Conservation (phyloP, 2,113 vertebrate genomes). For the Tenebrosternarchus preto region DNA sequence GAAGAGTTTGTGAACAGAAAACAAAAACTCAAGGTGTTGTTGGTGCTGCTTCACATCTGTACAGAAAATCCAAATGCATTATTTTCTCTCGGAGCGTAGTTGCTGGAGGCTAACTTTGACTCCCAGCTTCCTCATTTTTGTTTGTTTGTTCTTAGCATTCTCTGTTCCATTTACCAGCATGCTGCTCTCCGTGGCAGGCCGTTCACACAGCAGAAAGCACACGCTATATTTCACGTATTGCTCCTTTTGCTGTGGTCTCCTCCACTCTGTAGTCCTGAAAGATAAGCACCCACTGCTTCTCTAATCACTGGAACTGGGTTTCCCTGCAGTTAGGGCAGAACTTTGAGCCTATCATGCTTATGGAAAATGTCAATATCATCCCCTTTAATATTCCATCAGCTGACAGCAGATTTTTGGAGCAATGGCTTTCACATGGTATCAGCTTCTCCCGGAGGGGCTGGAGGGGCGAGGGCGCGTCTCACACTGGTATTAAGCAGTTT, state of each 20-base stretch:
- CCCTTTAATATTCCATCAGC: conserved; percentile 57
- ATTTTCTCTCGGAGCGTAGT: no score
- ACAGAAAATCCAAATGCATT: no score
- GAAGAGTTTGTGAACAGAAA: no score
- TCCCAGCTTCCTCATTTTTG: no score
- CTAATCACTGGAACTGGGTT: conserved; percentile 55
- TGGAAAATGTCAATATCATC: conserved; percentile 55
- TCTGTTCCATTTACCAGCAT: not conserved
- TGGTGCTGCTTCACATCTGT: no score
- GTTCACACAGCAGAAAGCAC: conserved; percentile 28
- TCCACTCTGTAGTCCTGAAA: conserved; percentile 27
- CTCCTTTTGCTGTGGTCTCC: not conserved
- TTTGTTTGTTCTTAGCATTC: not conserved
- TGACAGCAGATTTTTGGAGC: conserved; percentile 31
- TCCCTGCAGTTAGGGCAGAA: conserved; percentile 41
- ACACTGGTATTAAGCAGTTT: conserved; percentile 49
- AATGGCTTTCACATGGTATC: conserved; percentile 40
- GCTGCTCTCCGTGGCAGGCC: conserved; percentile 9
- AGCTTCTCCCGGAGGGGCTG: conserved; percentile 30
- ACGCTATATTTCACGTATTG: conserved; percentile 11
- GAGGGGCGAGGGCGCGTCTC: conserved; percentile 28
- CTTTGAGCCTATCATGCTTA: conserved; percentile 45
- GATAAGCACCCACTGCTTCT: conserved; percentile 41
- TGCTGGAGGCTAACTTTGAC: no score
- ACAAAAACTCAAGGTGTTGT: no score